These are phyloP conservation scores for Oryzias javanicus DNA, from an alignment of 2,113 vertebrate species.

Conservation along the genomic window DNA sequence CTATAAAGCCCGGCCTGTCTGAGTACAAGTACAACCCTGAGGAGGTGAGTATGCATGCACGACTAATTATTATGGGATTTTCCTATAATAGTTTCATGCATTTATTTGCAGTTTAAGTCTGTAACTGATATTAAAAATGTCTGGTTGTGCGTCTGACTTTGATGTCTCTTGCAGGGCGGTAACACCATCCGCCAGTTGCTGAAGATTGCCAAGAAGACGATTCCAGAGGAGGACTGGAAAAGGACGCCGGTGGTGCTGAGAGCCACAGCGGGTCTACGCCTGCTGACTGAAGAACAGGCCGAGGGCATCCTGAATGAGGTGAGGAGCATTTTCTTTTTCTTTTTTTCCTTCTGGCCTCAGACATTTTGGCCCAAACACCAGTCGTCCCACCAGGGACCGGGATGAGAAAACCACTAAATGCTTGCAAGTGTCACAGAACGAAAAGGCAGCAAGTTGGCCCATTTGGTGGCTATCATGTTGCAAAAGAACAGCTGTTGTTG, in stretches of 20 bases:
- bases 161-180: constrained; percentile 79
- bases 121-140: constrained; percentile 9
- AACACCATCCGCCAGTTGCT: constrained; percentile 85
- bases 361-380: constrained; percentile 64
- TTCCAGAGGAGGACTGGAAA: constrained; percentile 88
- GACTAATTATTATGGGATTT: constrained; percentile 15
- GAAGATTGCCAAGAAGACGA: constrained; percentile 86
- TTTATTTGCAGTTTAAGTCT: background rate
- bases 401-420: constrained; percentile 73
- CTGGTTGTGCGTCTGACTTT: background rate
- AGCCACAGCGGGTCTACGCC: constrained; percentile 92
- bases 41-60: constrained; percentile 77
- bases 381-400: constrained; percentile 54
- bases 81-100: too few relatives aligned
- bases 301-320: constrained; percentile 88
- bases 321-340: constrained; percentile 36
- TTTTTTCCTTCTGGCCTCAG: constrained; percentile 56
- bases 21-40: constrained; percentile 89
- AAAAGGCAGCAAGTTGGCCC: constrained; percentile 61
- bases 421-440: constrained; percentile 71
- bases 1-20: constrained; percentile 95
- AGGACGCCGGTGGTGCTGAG: constrained; percentile 92
- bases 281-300: constrained; percentile 89
- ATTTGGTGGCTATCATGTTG: constrained; percentile 65
- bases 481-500: constrained; percentile 76